Conservation (phyloP, 2,113 vertebrate species). For the Triplophysa siluroides region DNA sequence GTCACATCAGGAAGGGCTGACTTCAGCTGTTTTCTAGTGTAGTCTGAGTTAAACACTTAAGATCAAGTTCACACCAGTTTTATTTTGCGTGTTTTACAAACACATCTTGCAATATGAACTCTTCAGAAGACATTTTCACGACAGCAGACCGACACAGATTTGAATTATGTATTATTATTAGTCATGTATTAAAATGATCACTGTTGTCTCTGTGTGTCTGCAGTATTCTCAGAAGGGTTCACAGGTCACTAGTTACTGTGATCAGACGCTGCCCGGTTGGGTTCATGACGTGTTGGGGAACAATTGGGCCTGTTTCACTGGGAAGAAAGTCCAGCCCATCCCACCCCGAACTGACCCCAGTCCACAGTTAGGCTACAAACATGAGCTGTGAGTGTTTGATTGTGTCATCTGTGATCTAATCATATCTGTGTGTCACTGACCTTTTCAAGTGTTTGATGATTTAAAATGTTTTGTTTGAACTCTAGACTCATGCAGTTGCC, state of each 20-base stretch:
- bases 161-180: no score
- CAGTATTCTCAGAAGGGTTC: constrained; percentile 82
- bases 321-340: constrained; percentile 73
- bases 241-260: constrained; percentile 86
- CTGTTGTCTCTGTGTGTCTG: constrained; percentile 8
- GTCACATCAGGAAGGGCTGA: constrained; percentile 4
- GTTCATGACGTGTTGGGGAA: constrained; percentile 89
- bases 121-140: no score
- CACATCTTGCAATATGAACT: background rate
- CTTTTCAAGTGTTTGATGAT: background rate
- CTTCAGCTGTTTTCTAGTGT: background rate
- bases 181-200: background rate
- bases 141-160: no score
- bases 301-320: constrained; percentile 94
- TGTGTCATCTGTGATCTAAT: background rate
- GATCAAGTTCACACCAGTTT: background rate
- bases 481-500: constrained; percentile 72
- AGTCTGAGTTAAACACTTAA: background rate
- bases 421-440: background rate
- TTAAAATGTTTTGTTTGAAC: background rate
- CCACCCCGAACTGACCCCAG: constrained; percentile 52
- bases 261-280: constrained; percentile 91
- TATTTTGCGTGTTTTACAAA: constrained; percentile 1
- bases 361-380: constrained; percentile 31
- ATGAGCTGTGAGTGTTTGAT: constrained; percentile 32